These are phyloP conservation scores for Dolichomitus sp. DNA, from an alignment of 2,888 invertebrate species.

Conservation along the genomic window DNA sequence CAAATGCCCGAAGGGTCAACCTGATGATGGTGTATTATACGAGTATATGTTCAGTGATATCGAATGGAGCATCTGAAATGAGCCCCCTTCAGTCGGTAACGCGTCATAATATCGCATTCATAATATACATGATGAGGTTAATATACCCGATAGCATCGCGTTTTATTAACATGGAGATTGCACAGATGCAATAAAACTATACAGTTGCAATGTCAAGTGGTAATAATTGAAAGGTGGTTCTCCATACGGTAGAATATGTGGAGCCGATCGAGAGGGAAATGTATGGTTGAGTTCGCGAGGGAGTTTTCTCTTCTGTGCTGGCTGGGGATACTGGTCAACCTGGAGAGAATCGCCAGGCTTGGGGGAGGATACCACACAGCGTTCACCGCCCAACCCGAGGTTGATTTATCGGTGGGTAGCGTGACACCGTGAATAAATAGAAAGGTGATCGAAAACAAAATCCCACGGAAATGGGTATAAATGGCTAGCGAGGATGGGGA, in stretches of 20 bases:
- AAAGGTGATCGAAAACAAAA: constrained; percentile 75
- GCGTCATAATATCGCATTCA: constrained; percentile 8
- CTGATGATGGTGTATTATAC: constrained; percentile 2
- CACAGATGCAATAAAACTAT: constrained; percentile 1
- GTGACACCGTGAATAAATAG: constrained; percentile 75
- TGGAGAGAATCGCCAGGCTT: constrained; percentile 56
- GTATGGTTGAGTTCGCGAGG: constrained; percentile 37
- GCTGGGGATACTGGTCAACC: constrained; percentile 35
- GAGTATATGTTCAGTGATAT: not conserved
- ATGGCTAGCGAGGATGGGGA: constrained; percentile 68
- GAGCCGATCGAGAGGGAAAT: constrained; percentile 30
- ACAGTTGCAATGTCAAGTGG: constrained; percentile 59
- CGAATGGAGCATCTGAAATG: not conserved
- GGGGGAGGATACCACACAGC: constrained; percentile 55
- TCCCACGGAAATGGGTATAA: constrained; percentile 74
- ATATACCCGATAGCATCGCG: not conserved
- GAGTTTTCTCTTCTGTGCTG: constrained; percentile 29
- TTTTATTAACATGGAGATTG: not conserved
- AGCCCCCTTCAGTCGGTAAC: not conserved
- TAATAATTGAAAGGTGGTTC: constrained; percentile 63
- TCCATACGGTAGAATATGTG: constrained; percentile 61
- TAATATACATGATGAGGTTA: not conserved
- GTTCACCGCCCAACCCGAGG: constrained; percentile 66
- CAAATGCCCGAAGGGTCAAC: constrained; percentile 35
- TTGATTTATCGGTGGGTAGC: constrained; percentile 76